phyloP scores from a whole-genome alignment of 2,797 vertebrate species.

The Enteromius radiatus region DNA sequence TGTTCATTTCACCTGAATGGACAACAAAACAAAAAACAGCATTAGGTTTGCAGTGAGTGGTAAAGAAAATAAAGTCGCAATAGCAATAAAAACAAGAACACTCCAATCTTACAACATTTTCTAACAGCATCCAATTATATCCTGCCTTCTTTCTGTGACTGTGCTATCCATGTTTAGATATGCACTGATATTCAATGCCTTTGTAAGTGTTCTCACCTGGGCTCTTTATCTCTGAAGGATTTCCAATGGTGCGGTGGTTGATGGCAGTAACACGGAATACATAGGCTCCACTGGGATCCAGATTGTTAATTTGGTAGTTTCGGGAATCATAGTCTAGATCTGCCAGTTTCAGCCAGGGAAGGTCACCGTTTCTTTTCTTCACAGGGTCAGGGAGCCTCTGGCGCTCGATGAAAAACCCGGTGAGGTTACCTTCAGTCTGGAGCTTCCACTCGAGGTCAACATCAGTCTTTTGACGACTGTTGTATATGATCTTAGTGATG shows the following conservation, averaged over 20 bases:
- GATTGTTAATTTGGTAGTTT: slow-evolving; percentile 73
- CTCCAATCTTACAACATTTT: not conserved
- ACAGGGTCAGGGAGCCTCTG: slow-evolving; percentile 62
- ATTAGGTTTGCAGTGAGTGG: slow-evolving; percentile 62
- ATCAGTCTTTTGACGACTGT: slow-evolving; percentile 77
- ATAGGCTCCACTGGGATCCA: slow-evolving; percentile 82
- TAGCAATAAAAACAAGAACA: not conserved
- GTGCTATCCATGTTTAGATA: not conserved
- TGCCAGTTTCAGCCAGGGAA: slow-evolving; percentile 79
- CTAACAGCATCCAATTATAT: not conserved
- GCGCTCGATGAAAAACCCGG: slow-evolving; percentile 86
- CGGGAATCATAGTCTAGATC: slow-evolving; percentile 80
- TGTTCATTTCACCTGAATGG: slow-evolving; percentile 78
- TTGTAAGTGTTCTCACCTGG: slow-evolving; percentile 82
- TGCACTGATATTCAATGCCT: slow-evolving; percentile 8
- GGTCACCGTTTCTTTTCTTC: not conserved
- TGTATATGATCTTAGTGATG: slow-evolving; percentile 84
- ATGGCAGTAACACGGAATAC: slow-evolving; percentile 85
- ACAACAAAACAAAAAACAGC: slow-evolving; percentile 69
- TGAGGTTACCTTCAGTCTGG: slow-evolving; percentile 74
- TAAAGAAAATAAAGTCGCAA: not conserved
- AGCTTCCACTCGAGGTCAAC: slow-evolving; percentile 86
- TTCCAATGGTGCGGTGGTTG: slow-evolving; percentile 86
- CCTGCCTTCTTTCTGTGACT: not conserved
- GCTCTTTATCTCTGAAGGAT: slow-evolving; percentile 85